Evolutionary conservation across 2,888 invertebrate genomes (phyloP).

Genomic region (Empis livida): DNA sequence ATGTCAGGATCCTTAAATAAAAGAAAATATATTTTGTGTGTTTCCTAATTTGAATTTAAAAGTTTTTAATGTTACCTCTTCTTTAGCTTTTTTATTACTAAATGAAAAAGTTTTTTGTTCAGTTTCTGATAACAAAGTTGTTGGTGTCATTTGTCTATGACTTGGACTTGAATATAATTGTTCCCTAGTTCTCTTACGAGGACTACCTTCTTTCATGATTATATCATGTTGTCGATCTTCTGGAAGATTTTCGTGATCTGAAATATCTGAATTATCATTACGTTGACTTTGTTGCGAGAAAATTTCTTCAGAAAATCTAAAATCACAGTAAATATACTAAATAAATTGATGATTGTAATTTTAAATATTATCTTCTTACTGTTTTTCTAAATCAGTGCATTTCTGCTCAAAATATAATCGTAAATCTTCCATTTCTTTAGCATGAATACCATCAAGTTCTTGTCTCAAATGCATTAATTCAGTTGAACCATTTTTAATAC

Average conservation of each 20-base stretch:
- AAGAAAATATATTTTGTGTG: not conserved
- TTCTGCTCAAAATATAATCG: slow-evolving; percentile 69
- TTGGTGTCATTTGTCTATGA: slow-evolving; percentile 33
- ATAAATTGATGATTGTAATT: not conserved
- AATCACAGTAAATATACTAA: slow-evolving; percentile 17
- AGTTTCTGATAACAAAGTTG: not conserved
- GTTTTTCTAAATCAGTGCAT: slow-evolving; percentile 65
- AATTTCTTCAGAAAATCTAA: slow-evolving; percentile 51
- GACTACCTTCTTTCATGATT: slow-evolving; percentile 23
- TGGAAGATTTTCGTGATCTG: slow-evolving; percentile 30
- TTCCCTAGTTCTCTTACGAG: slow-evolving; percentile 27
- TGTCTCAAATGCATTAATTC: slow-evolving; percentile 43
- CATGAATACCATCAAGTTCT: slow-evolving; percentile 52
- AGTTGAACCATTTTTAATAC: slow-evolving; percentile 44
- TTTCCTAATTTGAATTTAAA: not conserved
- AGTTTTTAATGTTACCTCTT: slow-evolving; percentile 10
- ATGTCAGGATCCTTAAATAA: slow-evolving; percentile 21
- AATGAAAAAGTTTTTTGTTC: slow-evolving; percentile 3
- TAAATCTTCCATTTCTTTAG: slow-evolving; percentile 64
- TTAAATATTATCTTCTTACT: slow-evolving; percentile 37
- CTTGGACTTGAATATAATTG: slow-evolving; percentile 31
- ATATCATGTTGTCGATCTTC: slow-evolving; percentile 17
- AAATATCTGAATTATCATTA: slow-evolving; percentile 37
- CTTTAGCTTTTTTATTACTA: slow-evolving; percentile 14
- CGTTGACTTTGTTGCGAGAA: slow-evolving; percentile 53